phyloP scores from a whole-genome alignment of 2,888 invertebrate genomes.

The Thecophora atra region DNA sequence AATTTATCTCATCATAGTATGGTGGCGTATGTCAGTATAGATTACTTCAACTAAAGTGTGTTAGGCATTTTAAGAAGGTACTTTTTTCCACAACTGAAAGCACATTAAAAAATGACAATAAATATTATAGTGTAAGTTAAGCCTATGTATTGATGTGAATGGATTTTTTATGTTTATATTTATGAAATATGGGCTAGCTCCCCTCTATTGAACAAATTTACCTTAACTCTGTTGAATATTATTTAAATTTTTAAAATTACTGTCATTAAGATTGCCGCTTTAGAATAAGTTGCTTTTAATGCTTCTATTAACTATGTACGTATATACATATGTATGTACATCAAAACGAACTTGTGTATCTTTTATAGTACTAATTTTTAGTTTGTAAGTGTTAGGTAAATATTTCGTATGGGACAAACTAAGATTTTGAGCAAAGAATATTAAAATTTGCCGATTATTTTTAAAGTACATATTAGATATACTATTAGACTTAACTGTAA shows the following conservation, averaged over 20 bases:
- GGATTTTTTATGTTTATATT: neutral
- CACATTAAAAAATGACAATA: conserved; percentile 28
- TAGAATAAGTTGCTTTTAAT: no score
- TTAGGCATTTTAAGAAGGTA: neutral
- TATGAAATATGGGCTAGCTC: neutral
- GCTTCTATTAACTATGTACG: no score
- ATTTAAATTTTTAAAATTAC: no score
- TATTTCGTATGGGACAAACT: conserved; percentile 20
- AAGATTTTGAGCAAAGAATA: neutral
- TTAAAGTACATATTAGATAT: neutral
- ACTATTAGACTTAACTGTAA: neutral
- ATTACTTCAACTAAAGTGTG: neutral
- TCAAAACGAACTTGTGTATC: neutral
- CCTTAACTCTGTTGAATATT: no score
- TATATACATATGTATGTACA: neutral
- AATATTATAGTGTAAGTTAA: conserved; percentile 20
- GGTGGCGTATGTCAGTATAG: no score
- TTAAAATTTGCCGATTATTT: neutral
- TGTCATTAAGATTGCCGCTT: no score
- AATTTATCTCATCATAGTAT: no score
- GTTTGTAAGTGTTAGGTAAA: conserved; percentile 12
- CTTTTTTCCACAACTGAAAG: neutral
- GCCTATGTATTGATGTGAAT: neutral
- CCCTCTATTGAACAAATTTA: neutral
- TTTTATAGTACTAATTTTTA: conserved; percentile 5